phyloP scores from a whole-genome alignment of 2,797 vertebrate species.

The Parauchenoglanis ngamensis region DNA sequence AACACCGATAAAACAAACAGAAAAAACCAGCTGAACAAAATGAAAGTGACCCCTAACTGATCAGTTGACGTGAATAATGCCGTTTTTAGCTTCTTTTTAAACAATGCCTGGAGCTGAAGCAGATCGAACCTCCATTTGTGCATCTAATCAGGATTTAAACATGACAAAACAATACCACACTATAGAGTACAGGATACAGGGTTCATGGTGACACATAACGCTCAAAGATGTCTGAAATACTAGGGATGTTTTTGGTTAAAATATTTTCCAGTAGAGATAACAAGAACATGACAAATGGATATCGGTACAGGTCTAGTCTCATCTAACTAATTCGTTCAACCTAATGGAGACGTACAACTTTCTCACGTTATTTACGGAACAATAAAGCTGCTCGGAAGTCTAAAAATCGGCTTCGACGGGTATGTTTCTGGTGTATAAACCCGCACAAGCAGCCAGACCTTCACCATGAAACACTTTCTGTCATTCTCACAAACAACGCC shows the following conservation, averaged over 20 bases:
- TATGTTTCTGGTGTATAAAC: background rate
- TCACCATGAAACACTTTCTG: constrained; percentile 33
- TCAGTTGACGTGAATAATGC: too few species aligned
- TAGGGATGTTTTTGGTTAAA: background rate
- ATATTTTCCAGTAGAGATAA: background rate
- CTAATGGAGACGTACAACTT: background rate
- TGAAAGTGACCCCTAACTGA: too few species aligned
- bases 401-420: background rate
- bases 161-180: background rate
- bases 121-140: background rate
- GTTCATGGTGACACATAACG: background rate
- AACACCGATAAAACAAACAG: too few species aligned
- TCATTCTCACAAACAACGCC: constrained; percentile 37
- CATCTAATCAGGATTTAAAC: background rate
- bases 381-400: background rate
- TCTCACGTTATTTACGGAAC: background rate
- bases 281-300: background rate
- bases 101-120: too few species aligned
- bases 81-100: too few species aligned
- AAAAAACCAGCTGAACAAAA: too few species aligned
- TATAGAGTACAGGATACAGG: background rate
- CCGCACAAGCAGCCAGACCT: constrained; percentile 19
- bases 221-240: background rate
- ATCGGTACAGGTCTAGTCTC: background rate
- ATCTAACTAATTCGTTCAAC: background rate